Conservation (phyloP, 2,797 vertebrate genomes). For the Moxostoma hubbsi region DNA sequence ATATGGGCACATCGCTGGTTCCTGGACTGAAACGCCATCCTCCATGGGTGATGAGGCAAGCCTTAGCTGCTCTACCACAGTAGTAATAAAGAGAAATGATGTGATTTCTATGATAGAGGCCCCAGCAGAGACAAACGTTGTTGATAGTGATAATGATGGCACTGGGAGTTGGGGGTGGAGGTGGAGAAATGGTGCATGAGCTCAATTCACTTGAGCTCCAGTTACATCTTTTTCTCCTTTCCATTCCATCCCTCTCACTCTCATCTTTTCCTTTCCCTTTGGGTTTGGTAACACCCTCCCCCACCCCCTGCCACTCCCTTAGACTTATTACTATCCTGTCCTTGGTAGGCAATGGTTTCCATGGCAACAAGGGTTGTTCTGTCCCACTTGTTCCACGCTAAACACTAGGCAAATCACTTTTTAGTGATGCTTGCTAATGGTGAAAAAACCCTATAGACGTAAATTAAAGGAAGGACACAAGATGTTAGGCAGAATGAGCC, state of each 20-base stretch:
- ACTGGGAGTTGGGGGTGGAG: constrained; percentile 25
- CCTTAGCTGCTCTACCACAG: constrained; percentile 32
- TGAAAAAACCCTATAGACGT: too few relatives aligned
- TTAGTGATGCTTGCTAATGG: constrained; percentile 31
- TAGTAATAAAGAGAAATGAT: constrained; percentile 57
- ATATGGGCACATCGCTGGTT: not conserved
- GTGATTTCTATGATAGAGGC: constrained; percentile 46
- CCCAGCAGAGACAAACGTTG: constrained; percentile 44
- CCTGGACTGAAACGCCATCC: constrained; percentile 29
- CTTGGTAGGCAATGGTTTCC: constrained; percentile 71
- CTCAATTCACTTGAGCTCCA: constrained; percentile 35
- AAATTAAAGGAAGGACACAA: too few relatives aligned
- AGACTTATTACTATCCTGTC: constrained; percentile 65
- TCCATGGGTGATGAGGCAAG: constrained; percentile 42
- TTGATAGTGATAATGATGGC: constrained; percentile 41
- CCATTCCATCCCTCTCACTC: not conserved
- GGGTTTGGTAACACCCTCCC: constrained; percentile 53
- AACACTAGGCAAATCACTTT: constrained; percentile 57
- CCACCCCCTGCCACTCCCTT: constrained; percentile 60
- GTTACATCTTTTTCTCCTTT: constrained; percentile 12
- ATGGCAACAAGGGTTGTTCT: constrained; percentile 70
- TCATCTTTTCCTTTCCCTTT: constrained; percentile 25
- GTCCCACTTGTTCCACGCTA: constrained; percentile 44
- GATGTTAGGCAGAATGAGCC: too few relatives aligned
- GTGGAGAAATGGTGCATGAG: constrained; percentile 47